Percentiles rank a stretch among this genome's conserved stretches.
These are phyloP conservation scores for Crotalus helleri DNA, from an alignment of 2,113 vertebrate genomes.

Conservation along the genomic window DNA sequence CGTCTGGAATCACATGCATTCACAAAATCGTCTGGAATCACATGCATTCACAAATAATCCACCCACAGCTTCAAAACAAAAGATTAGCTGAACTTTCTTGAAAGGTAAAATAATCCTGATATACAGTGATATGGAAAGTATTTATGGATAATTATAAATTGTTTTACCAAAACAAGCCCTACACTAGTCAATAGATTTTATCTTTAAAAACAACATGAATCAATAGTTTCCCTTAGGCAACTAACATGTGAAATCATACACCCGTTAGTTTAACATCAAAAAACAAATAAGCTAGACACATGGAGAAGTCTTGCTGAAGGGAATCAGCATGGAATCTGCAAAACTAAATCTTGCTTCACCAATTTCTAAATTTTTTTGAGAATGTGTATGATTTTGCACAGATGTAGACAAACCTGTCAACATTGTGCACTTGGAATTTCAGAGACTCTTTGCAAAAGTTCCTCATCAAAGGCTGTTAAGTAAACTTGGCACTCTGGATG, in stretches of 20 bases:
- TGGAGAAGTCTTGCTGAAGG: neutral
- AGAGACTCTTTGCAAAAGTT: neutral
- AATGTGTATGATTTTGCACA: neutral
- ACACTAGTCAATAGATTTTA: neutral
- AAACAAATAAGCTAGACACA: neutral
- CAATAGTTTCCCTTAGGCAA: neutral
- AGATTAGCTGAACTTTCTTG: neutral
- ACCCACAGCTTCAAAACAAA: neutral
- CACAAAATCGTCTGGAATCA: neutral
- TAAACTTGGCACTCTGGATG: neutral
- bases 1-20: neutral
- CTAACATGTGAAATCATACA: neutral
- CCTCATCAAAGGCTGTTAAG: neutral
- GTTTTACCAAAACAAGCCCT: neutral
- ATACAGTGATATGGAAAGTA: neutral
- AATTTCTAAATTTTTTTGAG: neutral
- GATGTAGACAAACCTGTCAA: neutral
- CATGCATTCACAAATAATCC: slow-evolving; percentile 1
- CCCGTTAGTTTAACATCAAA: neutral
- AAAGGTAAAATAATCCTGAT: neutral
- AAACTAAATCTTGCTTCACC: neutral
- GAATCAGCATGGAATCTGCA: neutral
- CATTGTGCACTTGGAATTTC: neutral
- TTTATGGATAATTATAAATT: neutral
- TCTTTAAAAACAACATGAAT: neutral